A percentile compares a stretch with the other conserved stretches of the same genome.
These are phyloP conservation scores for Nephrotoma guestfalica DNA, from an alignment of 2,888 invertebrate species.

Conservation along the genomic window DNA sequence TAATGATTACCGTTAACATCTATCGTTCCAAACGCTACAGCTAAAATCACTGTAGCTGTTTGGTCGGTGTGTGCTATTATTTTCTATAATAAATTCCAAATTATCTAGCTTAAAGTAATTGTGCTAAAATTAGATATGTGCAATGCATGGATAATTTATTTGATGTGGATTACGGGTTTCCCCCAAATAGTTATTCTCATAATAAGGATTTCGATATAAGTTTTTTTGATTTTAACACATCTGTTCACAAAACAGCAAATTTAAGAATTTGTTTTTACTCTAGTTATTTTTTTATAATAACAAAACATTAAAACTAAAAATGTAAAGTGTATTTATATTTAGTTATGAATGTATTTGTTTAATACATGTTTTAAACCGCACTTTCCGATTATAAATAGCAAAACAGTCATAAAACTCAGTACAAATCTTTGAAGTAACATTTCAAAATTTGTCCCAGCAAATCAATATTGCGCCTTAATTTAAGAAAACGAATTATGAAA, in stretches of 20 bases:
- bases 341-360: too few relatives aligned
- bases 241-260: not conserved
- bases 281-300: not conserved
- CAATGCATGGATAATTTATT: not conserved
- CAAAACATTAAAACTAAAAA: not conserved
- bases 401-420: not conserved
- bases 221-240: not conserved
- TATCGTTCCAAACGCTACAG: too few relatives aligned
- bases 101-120: not conserved
- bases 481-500: not conserved
- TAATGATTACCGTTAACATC: too few relatives aligned
- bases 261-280: not conserved
- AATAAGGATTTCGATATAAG: not conserved
- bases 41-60: too few relatives aligned
- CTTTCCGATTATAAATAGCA: not conserved
- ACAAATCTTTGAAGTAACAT: not conserved
- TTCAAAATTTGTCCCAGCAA: not conserved
- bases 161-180: not conserved
- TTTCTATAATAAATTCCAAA: too few relatives aligned
- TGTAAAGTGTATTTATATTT: too few relatives aligned
- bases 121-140: not conserved
- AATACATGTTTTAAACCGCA: too few relatives aligned
- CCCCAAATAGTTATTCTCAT: not conserved
- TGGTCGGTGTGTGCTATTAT: too few relatives aligned
- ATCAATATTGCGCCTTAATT: not conserved